Evolutionary conservation across 2,113 vertebrate genomes (phyloP).

Genomic region (Rhinoptilus africanus): DNA sequence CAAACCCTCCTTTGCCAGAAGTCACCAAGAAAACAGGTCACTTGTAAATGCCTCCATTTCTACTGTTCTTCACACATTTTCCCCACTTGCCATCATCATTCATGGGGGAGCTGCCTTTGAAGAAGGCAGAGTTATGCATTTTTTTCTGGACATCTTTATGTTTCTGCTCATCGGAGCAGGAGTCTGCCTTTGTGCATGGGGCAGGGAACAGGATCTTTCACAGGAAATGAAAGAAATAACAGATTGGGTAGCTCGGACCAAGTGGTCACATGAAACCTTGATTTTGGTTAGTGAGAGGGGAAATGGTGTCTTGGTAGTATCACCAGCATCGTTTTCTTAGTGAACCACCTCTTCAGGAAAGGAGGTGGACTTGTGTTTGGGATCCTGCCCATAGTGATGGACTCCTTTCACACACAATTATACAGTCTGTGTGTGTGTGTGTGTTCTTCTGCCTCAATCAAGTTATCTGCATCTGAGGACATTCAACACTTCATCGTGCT

Average conservation of each 20-base stretch:
- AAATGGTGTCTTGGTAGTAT: background rate
- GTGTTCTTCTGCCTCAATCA: background rate
- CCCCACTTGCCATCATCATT: background rate
- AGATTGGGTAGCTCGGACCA: background rate
- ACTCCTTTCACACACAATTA: background rate
- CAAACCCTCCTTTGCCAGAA: background rate
- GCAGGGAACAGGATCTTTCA: background rate
- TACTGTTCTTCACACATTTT: background rate
- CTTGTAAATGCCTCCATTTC: background rate
- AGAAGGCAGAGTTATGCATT: background rate
- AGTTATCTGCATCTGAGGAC: background rate
- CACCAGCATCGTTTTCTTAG: background rate
- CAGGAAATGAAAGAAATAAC: background rate
- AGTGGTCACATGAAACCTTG: background rate
- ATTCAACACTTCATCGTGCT: accelerated
- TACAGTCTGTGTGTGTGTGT: accelerated
- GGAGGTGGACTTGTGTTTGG: accelerated
- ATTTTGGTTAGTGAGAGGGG: background rate
- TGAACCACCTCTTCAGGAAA: background rate
- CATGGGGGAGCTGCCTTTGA: background rate
- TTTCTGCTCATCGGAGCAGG: background rate
- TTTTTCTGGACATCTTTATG: background rate
- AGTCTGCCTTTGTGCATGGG: background rate
- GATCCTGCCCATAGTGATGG: background rate
- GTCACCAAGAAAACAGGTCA: background rate